Base-by-base conservation (phyloP, 2,888 invertebrate species). In the Agrochola lychnidis region DNA sequence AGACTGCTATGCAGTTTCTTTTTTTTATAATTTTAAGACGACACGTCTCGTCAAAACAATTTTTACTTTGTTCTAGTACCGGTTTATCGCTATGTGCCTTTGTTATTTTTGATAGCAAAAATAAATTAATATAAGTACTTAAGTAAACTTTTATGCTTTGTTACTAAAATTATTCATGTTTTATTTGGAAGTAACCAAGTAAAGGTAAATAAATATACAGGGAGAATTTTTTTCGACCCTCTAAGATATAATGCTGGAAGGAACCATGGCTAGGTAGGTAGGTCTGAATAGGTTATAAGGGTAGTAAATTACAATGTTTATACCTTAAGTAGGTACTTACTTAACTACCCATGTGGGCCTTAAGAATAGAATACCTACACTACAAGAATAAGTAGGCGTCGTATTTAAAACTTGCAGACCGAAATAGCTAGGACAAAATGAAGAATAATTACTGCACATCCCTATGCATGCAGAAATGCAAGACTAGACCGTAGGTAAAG, bases 1-100 rank as follows among this genome's bases (percentile, higher is more conserved):
- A 89, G 88, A 91, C 87, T 90, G 89, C 89, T 91, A 90, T 92
- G 91, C 91, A 91, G 89, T 92, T 91, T 91, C 30, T 91, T 91
- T 90, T 80, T 30, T 72, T 71, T 66, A 14, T 45, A 56, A 56
- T 71, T 73, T 73, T 45, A 76, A 73, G 62, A 66, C 48, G 57
- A 66, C 72, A 77, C 61, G 69, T 83, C 53, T 73, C 53, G 59
- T 73, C 80, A 83, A 68, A 80, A 80, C 70, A 83, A 57, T 79
- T 62, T 79, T 59, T 70, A 36, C 36, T 36, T 36, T 61, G 56
- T 70, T 63, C 56, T 36, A 53, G 51, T 81, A 72, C 57, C 25
- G 45, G 40, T 59, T 30, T 73, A 59, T n/a, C 5, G 42, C 51
- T 42, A 57, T 9, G 67, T 81, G 63, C 4, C 7, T 68, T 51